Evolutionary conservation across 2,113 vertebrate genomes (phyloP).

Genomic region (Lucifuga dentata): DNA sequence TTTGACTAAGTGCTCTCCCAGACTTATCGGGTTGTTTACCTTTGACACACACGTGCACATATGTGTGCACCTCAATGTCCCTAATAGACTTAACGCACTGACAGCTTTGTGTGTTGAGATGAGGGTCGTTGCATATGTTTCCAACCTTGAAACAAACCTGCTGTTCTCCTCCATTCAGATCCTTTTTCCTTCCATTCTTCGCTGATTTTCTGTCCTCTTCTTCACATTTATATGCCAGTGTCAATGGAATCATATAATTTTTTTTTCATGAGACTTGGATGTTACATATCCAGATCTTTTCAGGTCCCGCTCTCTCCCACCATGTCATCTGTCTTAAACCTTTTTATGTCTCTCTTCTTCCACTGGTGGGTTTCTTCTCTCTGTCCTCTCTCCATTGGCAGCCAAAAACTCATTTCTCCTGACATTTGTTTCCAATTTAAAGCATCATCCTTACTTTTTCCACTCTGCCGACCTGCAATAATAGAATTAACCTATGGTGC

Average conservation of each 20-base stretch:
- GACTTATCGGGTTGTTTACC: slow-evolving; percentile 55
- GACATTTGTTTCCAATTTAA: slow-evolving; percentile 86
- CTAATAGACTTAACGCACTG: slow-evolving; percentile 34
- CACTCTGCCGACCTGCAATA: slow-evolving; percentile 79
- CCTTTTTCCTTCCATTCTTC: background rate
- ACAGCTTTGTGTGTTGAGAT: slow-evolving; percentile 27
- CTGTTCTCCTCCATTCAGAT: background rate
- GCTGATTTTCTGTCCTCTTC: background rate
- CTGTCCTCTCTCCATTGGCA: slow-evolving; percentile 11
- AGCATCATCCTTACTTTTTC: slow-evolving; percentile 72
- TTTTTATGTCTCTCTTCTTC: slow-evolving; percentile 28
- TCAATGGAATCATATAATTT: too few species aligned
- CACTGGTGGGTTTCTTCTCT: slow-evolving; percentile 32
- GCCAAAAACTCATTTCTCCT: slow-evolving; percentile 71
- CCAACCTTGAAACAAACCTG: slow-evolving; percentile 41
- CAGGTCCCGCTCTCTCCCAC: background rate
- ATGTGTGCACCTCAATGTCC: slow-evolving; percentile 34
- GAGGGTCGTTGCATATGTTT: slow-evolving; percentile 34
- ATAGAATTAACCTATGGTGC: slow-evolving; percentile 80
- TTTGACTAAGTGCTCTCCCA: slow-evolving; percentile 68
- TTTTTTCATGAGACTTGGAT: too few species aligned
- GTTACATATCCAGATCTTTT: background rate
- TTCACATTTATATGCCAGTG: too few species aligned
- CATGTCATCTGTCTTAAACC: slow-evolving; percentile 1
- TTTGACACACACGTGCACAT: slow-evolving; percentile 39